Evolutionary conservation across 2,113 vertebrate genomes (phyloP), one percentile per base, ranked within the genome.

Genomic region (Onychostruthus taczanowskii): DNA sequence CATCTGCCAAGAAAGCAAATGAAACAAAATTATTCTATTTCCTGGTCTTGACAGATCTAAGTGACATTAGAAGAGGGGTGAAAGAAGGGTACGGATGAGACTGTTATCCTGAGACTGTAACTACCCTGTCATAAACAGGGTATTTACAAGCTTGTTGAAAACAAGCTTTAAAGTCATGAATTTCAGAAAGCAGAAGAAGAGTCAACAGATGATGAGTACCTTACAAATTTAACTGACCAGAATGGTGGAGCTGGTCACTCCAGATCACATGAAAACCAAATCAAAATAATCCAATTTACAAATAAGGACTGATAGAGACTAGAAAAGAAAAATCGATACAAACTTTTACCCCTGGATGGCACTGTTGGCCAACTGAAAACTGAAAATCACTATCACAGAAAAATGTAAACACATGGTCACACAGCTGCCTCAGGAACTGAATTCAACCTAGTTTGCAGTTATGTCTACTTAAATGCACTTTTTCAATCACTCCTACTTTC

Each of bases 271-370:
- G 7, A 47, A 64, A 55, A 73, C 1, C 44, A 82, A 74, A 77
- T 2, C 22, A 35, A 76, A 87, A 35, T 27, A 83, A 75, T 41
- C 18, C 11, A 46, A 14, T 30, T 68, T 76, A 6, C 26, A 66
- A 68, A 22, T 8, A 27, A 91, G 20, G 31, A 69, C 22, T 35
- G 19, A 59, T 1, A 6, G 3, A 68, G 3, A 82, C 9, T 6
- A 76, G 62, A 13, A 43, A 73, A 86, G 41, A 67, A 63, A 35
- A 77, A 85, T 1, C 41, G 0, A 72, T 86, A 72, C 26, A 90
- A 56, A 49, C 22, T 69, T 28, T 7, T 67, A 55, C 96, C 97
- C 89, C 94, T 96, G 87, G 97, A 89, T 98, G 98, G 97, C 96
- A 97, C 93, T 97, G 87, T 14, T 94, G 95, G 91, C 46, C 80